Evolutionary conservation across 1,140 invertebrate species (phyloP), one percentile per base, ranked within the genome.

Genomic region (Daktulosphaira vitifoliae): DNA sequence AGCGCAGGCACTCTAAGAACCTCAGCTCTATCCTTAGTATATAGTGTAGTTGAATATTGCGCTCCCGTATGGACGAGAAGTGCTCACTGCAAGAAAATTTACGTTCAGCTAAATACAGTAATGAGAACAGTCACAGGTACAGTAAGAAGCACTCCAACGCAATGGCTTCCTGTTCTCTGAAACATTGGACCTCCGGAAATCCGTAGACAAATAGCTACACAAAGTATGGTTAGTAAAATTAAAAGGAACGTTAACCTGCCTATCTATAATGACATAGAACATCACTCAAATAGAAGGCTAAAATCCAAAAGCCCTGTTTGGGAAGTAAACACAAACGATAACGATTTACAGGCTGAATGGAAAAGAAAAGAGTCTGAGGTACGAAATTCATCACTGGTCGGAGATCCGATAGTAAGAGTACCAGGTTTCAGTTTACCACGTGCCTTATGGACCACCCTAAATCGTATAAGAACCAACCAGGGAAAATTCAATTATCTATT

Each of bases 31-130:
- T 16, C 2, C 22, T 48, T 62, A 0, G 39, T 62, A 13, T 62
- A 62, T 22, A 22, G 18, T 9, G 56, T 44, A n/a, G 56, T 18
- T 4, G 38, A 62, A 7, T 62, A 44, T n/a, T 48, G 70, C 70
- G 68, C 51, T 23, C 50, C 65, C 13, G 62, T 44, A 25, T n/a
- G 65, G 44, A 20, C 22, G 13, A 33, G 39, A 25, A 59, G 33
- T 22, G 26, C 20, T 37, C 53, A 59, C 38, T 16, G 25, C 15
- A 29, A 18, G 6, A 25, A 18, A 42, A 16, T 59, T 20, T 4
- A 49, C 9, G 46, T 50, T 23, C 23, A 26, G 25, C 3, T 50
- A 26, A 26, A 50, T 15, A 8, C 22, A 50, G 23, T 22, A 4
- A 50, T 26, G 48, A 6, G 23, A 50, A 50, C 9, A 23, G 25